phyloP scores from a whole-genome alignment of 2,113 vertebrate species.

The Origma solitaria region DNA sequence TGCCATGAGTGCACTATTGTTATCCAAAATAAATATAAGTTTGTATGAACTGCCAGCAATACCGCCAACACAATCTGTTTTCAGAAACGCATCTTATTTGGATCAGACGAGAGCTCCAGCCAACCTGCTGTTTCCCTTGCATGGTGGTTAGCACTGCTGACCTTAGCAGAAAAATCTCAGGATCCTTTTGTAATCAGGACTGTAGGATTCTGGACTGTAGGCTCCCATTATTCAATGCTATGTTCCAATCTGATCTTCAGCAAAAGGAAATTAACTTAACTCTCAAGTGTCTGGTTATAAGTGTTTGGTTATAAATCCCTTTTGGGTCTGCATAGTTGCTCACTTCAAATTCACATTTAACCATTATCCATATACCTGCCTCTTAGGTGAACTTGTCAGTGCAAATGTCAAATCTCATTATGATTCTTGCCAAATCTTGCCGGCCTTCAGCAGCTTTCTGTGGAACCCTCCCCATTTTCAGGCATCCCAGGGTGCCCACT shows the following conservation, averaged over 20 bases:
- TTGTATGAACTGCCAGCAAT: not conserved
- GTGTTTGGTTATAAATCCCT: not conserved
- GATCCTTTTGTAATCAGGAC: not conserved
- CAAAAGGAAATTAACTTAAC: not conserved
- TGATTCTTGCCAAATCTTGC: not conserved
- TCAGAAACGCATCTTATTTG: not conserved
- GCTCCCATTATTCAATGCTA: not conserved
- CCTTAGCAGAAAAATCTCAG: not conserved
- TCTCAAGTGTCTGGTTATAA: not conserved
- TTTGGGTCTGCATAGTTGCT: not conserved
- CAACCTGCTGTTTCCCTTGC: not conserved
- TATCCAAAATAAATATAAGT: not conserved
- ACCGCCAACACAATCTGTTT: not conserved
- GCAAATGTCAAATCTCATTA: not conserved
- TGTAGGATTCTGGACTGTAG: not conserved
- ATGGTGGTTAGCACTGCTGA: not conserved
- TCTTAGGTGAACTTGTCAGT: not conserved
- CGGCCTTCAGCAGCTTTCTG: not conserved
- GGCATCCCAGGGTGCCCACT: not conserved
- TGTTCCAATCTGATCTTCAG: not conserved
- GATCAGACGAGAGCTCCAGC: not conserved
- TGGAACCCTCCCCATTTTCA: not conserved
- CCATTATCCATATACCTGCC: not conserved
- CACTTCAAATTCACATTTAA: not conserved
- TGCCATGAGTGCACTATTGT: not conserved